Evolutionary conservation across 1,140 invertebrate species (phyloP).

Genomic region (Akabosia matsudoensis): DNA sequence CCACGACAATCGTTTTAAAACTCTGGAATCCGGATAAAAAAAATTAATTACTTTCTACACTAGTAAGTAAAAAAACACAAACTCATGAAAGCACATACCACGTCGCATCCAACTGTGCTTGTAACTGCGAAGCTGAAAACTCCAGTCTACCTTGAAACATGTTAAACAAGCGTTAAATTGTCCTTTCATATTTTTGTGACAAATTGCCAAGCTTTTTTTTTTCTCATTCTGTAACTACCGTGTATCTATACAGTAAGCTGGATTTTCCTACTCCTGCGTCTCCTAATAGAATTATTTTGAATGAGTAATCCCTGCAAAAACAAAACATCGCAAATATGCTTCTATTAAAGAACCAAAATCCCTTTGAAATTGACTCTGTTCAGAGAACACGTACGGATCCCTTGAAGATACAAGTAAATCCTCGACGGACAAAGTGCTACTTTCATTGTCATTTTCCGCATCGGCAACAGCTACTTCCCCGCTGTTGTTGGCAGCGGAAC

Average conservation of each 20-base stretch:
- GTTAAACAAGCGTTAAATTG: too few species aligned
- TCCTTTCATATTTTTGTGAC: too few species aligned
- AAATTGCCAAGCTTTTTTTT: too few species aligned
- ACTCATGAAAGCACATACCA: background rate
- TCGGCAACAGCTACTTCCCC: too few species aligned
- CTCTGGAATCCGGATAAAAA: background rate
- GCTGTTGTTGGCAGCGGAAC: background rate
- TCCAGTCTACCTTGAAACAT: background rate
- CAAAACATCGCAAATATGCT: too few species aligned
- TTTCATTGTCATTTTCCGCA: background rate
- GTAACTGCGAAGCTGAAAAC: background rate
- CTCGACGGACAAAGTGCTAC: background rate
- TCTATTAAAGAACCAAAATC: too few species aligned
- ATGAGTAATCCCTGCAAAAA: slow-evolving; percentile 1
- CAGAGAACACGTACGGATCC: background rate
- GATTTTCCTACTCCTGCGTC: background rate
- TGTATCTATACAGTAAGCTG: background rate
- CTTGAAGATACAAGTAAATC: background rate
- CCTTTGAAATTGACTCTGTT: too few species aligned
- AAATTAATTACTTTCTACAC: background rate
- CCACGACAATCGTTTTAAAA: background rate
- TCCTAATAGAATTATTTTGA: background rate
- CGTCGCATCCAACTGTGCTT: background rate
- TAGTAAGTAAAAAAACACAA: background rate
- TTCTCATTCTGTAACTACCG: too few species aligned